These are phyloP conservation scores for Eristalinus sepulchralis DNA, from an alignment of 2,888 invertebrate genomes.

Conservation along the genomic window DNA sequence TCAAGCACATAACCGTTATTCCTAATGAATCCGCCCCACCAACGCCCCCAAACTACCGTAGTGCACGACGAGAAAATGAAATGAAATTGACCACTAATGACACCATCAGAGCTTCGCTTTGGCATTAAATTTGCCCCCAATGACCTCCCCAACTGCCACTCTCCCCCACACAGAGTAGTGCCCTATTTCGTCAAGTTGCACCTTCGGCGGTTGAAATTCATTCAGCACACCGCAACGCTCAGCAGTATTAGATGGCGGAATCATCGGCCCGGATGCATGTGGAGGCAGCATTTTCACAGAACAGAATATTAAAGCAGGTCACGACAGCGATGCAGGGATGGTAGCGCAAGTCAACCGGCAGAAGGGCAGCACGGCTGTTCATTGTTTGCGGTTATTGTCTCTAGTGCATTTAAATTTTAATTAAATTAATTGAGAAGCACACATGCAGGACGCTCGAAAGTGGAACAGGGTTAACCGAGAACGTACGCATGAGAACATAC, in stretches of 20 bases:
- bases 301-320: conserved; percentile 26
- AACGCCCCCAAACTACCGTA: neutral
- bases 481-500: neutral
- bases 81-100: conserved; percentile 57
- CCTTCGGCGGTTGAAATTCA: neutral
- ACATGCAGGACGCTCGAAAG: neutral
- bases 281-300: neutral
- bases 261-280: neutral
- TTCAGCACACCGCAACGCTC: neutral
- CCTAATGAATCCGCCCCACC: conserved; percentile 23
- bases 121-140: conserved; percentile 47
- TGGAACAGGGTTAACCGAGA: neutral
- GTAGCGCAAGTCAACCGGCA: neutral
- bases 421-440: conserved; percentile 59
- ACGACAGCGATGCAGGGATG: neutral
- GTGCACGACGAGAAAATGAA: conserved; percentile 26
- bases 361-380: neutral
- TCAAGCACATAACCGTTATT: conserved; percentile 43
- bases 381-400: conserved; percentile 31
- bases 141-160: neutral
- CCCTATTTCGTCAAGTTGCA: neutral
- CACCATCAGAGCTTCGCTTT: conserved; percentile 15
- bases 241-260: neutral
- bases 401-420: conserved; percentile 41
- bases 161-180: neutral